Percentiles rank a stretch among this genome's conserved stretches.
phyloP scores from a whole-genome alignment of 30 jellyfish, hydroid and myxozoan genomes.

The Chrysaora quinquecirrha region DNA sequence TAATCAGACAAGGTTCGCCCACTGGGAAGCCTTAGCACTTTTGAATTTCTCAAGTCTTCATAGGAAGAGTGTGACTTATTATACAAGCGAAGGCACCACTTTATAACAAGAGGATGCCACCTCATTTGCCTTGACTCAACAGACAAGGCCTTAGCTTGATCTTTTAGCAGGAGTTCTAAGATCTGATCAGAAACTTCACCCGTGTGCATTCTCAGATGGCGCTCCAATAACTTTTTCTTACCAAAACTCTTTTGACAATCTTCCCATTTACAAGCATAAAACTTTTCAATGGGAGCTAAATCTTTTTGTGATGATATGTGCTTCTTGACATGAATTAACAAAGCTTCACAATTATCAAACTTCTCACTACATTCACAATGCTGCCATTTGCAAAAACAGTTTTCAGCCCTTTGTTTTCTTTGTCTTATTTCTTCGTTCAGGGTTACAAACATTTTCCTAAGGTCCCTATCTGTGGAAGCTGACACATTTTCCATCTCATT shows the following conservation, averaged over 20 bases:
- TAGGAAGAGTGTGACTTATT: conserved; percentile 17
- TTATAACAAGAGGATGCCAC: conserved; percentile 15
- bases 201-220: conserved; percentile 1
- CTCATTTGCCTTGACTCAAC: conserved; percentile 10
- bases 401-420: not conserved
- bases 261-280: not conserved
- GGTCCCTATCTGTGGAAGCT: not conserved
- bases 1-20: conserved; percentile 19
- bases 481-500: too few species aligned
- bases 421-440: not conserved
- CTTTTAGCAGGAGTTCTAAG: conserved; percentile 7
- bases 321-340: not conserved
- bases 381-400: not conserved
- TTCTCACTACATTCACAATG: not conserved
- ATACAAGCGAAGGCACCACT: conserved; percentile 4
- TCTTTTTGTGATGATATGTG: not conserved
- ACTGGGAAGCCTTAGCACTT: conserved; percentile 1
- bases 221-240: conserved; percentile 8
- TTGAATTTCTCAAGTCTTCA: not conserved
- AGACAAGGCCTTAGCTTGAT: conserved; percentile 13
- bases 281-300: not conserved
- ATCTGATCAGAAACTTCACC: not conserved
- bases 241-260: not conserved
- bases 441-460: not conserved
- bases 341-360: not conserved